These are phyloP conservation scores for Prunella fulvescens DNA, from an alignment of 2,113 vertebrate species.

Conservation along the genomic window DNA sequence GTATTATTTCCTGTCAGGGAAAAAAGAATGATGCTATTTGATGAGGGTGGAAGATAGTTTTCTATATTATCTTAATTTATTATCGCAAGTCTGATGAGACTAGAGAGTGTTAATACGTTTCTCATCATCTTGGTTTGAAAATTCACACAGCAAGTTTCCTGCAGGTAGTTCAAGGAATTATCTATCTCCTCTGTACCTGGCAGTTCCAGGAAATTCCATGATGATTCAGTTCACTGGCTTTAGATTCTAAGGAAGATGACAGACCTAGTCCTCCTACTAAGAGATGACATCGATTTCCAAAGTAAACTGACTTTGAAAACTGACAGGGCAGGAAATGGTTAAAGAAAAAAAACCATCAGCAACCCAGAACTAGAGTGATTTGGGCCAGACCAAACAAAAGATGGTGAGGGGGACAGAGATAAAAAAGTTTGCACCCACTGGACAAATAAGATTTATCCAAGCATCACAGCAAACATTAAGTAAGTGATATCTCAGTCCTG, in stretches of 20 bases:
- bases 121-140: neutral
- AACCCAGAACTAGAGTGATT: neutral
- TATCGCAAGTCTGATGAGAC: neutral
- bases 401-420: neutral
- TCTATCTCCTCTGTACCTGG: neutral
- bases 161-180: neutral
- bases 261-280: neutral
- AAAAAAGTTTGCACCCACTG: neutral
- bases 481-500: neutral
- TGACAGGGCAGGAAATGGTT: neutral
- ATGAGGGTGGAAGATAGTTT: neutral
- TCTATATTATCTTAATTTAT: neutral
- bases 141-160: neutral
- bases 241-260: neutral
- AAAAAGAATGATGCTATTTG: neutral
- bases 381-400: neutral
- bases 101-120: neutral
- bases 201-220: neutral
- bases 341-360: fast-evolving
- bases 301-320: neutral
- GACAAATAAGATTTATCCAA: neutral
- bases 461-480: neutral
- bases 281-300: neutral
- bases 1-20: neutral
- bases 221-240: neutral